Percentiles rank a stretch among this genome's conserved stretches.
phyloP scores from a whole-genome alignment of 2,797 vertebrate genomes.

The Sebastiscus tertius region DNA sequence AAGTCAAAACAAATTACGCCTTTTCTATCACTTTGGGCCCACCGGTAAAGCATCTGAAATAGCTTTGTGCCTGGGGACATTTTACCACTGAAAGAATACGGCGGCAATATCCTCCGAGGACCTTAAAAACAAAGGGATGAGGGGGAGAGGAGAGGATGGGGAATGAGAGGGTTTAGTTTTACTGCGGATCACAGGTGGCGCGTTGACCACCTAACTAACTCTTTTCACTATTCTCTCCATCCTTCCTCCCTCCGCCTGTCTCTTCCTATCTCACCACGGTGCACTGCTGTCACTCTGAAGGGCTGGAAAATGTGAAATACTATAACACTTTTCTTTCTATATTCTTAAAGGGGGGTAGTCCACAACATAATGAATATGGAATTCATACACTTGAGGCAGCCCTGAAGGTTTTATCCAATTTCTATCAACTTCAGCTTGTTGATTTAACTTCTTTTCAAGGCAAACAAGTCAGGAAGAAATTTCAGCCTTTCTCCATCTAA shows the following conservation, averaged over 20 bases:
- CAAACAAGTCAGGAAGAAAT: slow-evolving; percentile 45
- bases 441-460: slow-evolving; percentile 59
- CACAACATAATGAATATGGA: slow-evolving; percentile 58
- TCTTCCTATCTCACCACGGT: slow-evolving; percentile 51
- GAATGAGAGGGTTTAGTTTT: slow-evolving; percentile 66
- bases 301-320: slow-evolving; percentile 43
- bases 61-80: slow-evolving; percentile 77
- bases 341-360: background rate
- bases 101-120: slow-evolving; percentile 71
- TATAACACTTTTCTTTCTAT: slow-evolving; percentile 3
- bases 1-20: slow-evolving; percentile 85
- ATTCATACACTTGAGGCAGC: slow-evolving; percentile 47
- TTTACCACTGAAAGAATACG: slow-evolving; percentile 79
- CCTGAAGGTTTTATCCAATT: slow-evolving; percentile 63
- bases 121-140: slow-evolving; percentile 67
- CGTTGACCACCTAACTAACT: slow-evolving; percentile 73
- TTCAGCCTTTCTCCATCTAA: slow-evolving; percentile 31
- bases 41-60: slow-evolving; percentile 82
- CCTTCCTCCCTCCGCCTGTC: slow-evolving; percentile 47
- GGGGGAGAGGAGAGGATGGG: slow-evolving; percentile 44
- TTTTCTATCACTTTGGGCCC: slow-evolving; percentile 78
- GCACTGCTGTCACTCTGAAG: slow-evolving; percentile 35
- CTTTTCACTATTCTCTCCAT: slow-evolving; percentile 53
- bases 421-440: slow-evolving; percentile 54
- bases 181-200: slow-evolving; percentile 73